A percentile compares a stretch with the other conserved stretches of the same genome.
These are phyloP conservation scores for Drosophila pruinosa DNA, from an alignment of 1,140 invertebrate species.

Conservation along the genomic window DNA sequence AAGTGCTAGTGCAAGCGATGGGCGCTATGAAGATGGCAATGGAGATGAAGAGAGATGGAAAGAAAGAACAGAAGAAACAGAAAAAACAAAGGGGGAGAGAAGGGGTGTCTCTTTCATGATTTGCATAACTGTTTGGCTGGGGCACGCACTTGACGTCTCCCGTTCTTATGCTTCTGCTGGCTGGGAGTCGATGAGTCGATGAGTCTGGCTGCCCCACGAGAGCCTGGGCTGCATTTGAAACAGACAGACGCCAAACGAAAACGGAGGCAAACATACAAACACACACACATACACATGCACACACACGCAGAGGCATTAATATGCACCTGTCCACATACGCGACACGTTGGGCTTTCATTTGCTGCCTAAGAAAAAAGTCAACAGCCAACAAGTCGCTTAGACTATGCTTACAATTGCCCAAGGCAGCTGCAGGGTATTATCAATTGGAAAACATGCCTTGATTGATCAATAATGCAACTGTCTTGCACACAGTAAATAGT, in stretches of 20 bases:
- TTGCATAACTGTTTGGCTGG: constrained; percentile 73
- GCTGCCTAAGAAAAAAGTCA: constrained; percentile 63
- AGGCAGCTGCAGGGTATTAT: not conserved
- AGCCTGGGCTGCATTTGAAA: constrained; percentile 60
- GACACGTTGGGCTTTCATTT: constrained; percentile 68
- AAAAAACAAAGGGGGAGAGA: not conserved
- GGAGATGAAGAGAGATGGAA: not conserved
- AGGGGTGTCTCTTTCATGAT: constrained; percentile 51
- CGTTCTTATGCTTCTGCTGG: constrained; percentile 28
- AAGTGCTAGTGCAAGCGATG: not conserved
- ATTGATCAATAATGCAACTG: no score
- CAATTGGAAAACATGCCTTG: not conserved
- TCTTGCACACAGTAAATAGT: not conserved
- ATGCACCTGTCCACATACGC: constrained; percentile 72
- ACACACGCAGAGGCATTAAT: constrained; percentile 5
- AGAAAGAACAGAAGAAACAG: not conserved
- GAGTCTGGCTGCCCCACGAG: not conserved
- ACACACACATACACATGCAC: constrained; percentile 3
- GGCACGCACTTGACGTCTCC: constrained; percentile 48
- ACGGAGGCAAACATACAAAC: constrained; percentile 63
- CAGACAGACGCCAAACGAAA: constrained; percentile 45
- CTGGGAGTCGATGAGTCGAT: not conserved
- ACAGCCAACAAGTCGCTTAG: constrained; percentile 46
- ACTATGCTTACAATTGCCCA: not conserved
- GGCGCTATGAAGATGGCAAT: no score